Base-by-base conservation (phyloP, 2,113 vertebrate species). In the Odobenus rosmarus region DNA sequence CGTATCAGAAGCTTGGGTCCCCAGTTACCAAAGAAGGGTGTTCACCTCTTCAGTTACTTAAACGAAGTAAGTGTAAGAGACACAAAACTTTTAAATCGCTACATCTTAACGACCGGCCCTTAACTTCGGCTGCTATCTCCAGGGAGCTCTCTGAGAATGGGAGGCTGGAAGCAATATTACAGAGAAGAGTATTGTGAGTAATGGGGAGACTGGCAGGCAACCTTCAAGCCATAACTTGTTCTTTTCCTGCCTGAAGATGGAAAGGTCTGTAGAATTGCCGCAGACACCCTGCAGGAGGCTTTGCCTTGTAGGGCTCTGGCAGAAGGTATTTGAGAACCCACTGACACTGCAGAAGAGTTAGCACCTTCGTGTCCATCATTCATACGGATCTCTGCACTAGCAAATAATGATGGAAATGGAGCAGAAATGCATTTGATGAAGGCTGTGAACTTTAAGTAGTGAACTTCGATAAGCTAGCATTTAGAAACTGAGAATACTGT, bases 131-230 rank as follows among this genome's bases (percentile, higher is more conserved):
- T 26, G 42, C 76, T 91, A 31, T 31, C 77, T 88, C 42, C 39
- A 55, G 79, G 77, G 64, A 85, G 28, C n/a, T 80, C n/a, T 49
- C 21, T 85, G n/a, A 71, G 28, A 62, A 19, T 53, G 33, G 51
- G 81, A 67, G 72, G 77, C 2, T 4, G 28, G 49, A 72, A 85
- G 72, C 23, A 76, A 21, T 76, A 57, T 59, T 55, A 67, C 16
- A 88, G 31, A 26, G 51, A 97, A 91, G 69, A 82, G 77, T 55
- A 74, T 55, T 95, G 24, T 83, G 89, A 95, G n/a, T 77, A 81
- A 83, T 93, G 89, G 18, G 26, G 26, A 64, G 26, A 83, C 59
- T 72, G 79, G 51, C 2, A 76, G 62, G 64, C 76, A 92, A 69
- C 79, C 49, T 42, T 86, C 28, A 92, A 81, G 36, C 18, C 5